A percentile compares a stretch with the other conserved stretches of the same genome.
Conservation (phyloP, 2,113 vertebrate species). For the Vimba vimba region DNA sequence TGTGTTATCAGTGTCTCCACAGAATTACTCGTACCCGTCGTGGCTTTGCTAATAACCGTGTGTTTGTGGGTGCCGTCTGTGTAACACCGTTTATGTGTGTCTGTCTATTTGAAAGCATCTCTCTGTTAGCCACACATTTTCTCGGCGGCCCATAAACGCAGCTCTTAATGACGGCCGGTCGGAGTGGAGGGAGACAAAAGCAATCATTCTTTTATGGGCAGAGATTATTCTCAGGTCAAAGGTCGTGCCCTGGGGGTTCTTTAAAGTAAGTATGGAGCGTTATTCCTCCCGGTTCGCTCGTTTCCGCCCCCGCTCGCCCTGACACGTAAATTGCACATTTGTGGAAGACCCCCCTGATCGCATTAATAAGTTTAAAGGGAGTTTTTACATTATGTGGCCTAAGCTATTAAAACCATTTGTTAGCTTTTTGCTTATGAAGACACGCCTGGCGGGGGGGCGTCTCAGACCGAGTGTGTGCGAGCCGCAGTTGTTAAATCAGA, state of each 20-base stretch:
- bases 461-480: constrained; percentile 59
- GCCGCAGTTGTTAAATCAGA: constrained; percentile 57
- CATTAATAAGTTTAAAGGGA: constrained; percentile 67
- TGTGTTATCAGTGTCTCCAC: constrained; percentile 1
- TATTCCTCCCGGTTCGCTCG: constrained; percentile 78
- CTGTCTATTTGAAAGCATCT: constrained; percentile 37
- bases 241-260: constrained; percentile 79
- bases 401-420: constrained; percentile 84
- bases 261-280: constrained; percentile 84
- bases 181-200: constrained; percentile 69
- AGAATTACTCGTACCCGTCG: not conserved
- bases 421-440: constrained; percentile 82
- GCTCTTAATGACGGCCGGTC: constrained; percentile 74
- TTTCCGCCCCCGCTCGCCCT: constrained; percentile 79
- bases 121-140: constrained; percentile 59
- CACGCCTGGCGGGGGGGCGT: constrained; percentile 76
- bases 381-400: constrained; percentile 65
- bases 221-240: constrained; percentile 80
- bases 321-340: constrained; percentile 78
- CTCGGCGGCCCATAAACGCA: constrained; percentile 71
- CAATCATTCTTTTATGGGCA: constrained; percentile 80
- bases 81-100: constrained; percentile 24
- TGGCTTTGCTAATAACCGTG: constrained; percentile 37
- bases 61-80: constrained; percentile 31
- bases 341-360: constrained; percentile 56